Percentiles rank a stretch among this genome's conserved stretches.
Conservation (phyloP, 2,888 invertebrate species). For the Oconnorella tubifera region DNA sequence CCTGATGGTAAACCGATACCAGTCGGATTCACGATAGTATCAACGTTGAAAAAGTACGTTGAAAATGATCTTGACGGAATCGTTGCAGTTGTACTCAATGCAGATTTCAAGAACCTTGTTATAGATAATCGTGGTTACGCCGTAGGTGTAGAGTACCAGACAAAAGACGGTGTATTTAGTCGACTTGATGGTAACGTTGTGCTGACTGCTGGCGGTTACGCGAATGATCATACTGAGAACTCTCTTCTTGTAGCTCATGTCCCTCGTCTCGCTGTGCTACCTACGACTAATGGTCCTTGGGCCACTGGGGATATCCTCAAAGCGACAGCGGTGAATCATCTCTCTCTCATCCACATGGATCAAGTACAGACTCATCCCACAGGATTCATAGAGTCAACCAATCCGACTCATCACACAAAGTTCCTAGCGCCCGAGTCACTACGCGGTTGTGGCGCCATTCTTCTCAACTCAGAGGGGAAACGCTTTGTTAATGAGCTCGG, state of each 20-base stretch:
- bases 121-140: conserved; percentile 12
- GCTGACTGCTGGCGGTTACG: conserved; percentile 34
- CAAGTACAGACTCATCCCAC: conserved; percentile 35
- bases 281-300: conserved; percentile 37
- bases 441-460: conserved; percentile 33
- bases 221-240: conserved; percentile 28
- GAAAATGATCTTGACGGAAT: conserved; percentile 23
- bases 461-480: conserved; percentile 29
- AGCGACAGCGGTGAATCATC: conserved; percentile 8
- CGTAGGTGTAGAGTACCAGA: conserved; percentile 17
- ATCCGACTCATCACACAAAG: conserved; percentile 27
- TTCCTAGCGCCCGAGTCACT: conserved; percentile 36
- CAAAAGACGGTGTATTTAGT: conserved; percentile 3
- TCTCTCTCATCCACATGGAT: conserved; percentile 33
- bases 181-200: conserved; percentile 27
- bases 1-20: conserved; percentile 32
- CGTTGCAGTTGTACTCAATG: conserved; percentile 19
- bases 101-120: conserved; percentile 25
- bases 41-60: conserved; percentile 27
- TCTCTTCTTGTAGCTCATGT: conserved; percentile 31
- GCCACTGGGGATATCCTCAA: conserved; percentile 37
- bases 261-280: conserved; percentile 25
- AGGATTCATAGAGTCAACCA: conserved; percentile 31
- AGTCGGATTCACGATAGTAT: conserved; percentile 34
- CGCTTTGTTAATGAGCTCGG: conserved; percentile 34